Base-by-base conservation (phyloP, 2,888 invertebrate genomes). In the Leistus spinibarbis region DNA sequence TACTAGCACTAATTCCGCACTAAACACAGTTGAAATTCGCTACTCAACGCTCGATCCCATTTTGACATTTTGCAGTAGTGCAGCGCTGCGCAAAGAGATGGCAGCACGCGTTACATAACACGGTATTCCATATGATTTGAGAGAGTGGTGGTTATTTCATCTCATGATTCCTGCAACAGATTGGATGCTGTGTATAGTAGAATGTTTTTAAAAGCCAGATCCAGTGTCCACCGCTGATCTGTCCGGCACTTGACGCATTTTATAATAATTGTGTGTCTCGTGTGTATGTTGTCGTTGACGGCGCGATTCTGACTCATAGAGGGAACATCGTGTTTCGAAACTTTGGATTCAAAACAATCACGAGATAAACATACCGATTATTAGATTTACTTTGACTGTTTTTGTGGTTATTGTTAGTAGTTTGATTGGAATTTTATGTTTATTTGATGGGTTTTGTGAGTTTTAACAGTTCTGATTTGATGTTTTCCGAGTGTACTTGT, bases 191-290 rank as follows among this genome's bases (percentile, higher is more conserved):
- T 57, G 57, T n/a, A n/a, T n/a, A n/a, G n/a, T 57, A 20, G 17
- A 57, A 57, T 70, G 70, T 70, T 70, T 70, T 70, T 63, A 70
- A 70, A 70, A 68, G 56, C 68, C 23, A 56, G 56, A 68, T 54
- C 62, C 13, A 62, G 63, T 63, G 70, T 70, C 70, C 70, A 17
- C 63, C 40, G 40, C 40, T 40, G 65, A 72, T 54, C 72, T 27
- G 72, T 64, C 65, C 54, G 65, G 54, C n/a, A 63, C 54, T 71
- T 63, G 64, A 19, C 64, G 23, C 27, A 40, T 13, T 7, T 40
- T 10, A 65, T 63, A 65, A 65, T 72, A 72, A 72, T 72, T 54
- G 56, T 72, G 54, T 24, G 64, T 54, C 60, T n/a, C n/a, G n/a
- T n/a, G n/a, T n/a, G n/a, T n/a, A n/a, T n/a, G n/a, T n/a, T 23